Evolutionary conservation across 2,888 invertebrate genomes (phyloP), one percentile per base, ranked within the genome.

Genomic region (Polyommatus iphigenia): DNA sequence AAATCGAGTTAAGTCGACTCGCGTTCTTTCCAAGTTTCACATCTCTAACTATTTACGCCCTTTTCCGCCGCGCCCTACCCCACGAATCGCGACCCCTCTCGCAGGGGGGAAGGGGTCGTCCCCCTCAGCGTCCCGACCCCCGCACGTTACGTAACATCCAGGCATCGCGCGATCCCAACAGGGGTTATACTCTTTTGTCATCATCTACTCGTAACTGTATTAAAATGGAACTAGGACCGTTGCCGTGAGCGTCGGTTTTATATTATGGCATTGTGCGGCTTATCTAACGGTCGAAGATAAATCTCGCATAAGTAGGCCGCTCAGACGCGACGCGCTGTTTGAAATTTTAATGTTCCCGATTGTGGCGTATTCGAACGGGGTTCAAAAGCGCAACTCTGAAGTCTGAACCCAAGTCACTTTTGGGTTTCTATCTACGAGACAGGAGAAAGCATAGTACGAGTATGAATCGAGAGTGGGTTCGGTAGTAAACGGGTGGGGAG

Each of bases 101-200:
- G 78, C 76, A 76, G 13, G n/a, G 36, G 71, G 54, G 59, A 76
- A 29, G 67, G 18, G 24, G 46, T n/a, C 77, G 13, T 46, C 67
- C 67, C 46, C 77, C 77, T 54, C 54, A 4, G 41, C 18, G 20
- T 24, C 67, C 8, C 46, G 20, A n/a, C 46, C 71, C 71, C 67
- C 77, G 79, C 78, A 80, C 81, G 78, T 83, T 81, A 79, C 78
- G 81, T 80, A 80, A 80, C 79, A 80, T 81, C 82, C 83, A 81
- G 81, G 82, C 79, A 79, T 78, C 81, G 75, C 76, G 78, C 81
- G 71, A 79, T 80, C 80, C 81, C 82, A 82, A 81, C 80, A 79
- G 80, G 84, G 84, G 82, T 80, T 80, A 13, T 46, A 77, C 78
- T 80, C 80, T 79, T 81, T 81, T 81, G 81, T 81, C 79, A 82